Evolutionary conservation across 2,113 vertebrate species (phyloP).

Genomic region (Leucosticte australis): DNA sequence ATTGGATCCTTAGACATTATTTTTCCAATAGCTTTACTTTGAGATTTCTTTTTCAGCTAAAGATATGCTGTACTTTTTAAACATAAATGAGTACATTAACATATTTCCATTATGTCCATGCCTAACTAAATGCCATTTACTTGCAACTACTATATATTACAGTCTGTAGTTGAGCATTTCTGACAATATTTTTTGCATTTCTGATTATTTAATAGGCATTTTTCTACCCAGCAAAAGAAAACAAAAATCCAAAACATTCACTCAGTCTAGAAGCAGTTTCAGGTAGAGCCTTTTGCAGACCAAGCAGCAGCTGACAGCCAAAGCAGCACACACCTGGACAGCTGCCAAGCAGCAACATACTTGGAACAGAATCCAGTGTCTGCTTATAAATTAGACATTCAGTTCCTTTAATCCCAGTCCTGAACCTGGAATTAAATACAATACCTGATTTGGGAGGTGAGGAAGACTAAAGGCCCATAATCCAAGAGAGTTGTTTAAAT

Average conservation of each 20-base stretch:
- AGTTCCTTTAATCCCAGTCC: neutral
- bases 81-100: neutral
- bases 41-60: neutral
- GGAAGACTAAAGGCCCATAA: neutral
- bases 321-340: neutral
- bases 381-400: slow-evolving; percentile 17
- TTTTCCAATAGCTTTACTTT: neutral
- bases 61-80: neutral
- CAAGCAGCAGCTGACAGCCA: neutral
- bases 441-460: neutral
- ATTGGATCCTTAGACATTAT: accelerated
- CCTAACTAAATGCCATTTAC: neutral
- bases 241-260: neutral
- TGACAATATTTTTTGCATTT: neutral
- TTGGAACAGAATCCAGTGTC: neutral
- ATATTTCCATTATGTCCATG: neutral
- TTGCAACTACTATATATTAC: neutral
- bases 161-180: neutral
- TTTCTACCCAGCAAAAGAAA: neutral
- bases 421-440: slow-evolving; percentile 6
- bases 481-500: neutral
- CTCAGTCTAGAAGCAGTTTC: neutral
- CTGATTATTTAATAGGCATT: neutral
- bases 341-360: neutral
- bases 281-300: neutral